phyloP scores from a whole-genome alignment of 2,797 vertebrate species.

The Silurus aristotelis region DNA sequence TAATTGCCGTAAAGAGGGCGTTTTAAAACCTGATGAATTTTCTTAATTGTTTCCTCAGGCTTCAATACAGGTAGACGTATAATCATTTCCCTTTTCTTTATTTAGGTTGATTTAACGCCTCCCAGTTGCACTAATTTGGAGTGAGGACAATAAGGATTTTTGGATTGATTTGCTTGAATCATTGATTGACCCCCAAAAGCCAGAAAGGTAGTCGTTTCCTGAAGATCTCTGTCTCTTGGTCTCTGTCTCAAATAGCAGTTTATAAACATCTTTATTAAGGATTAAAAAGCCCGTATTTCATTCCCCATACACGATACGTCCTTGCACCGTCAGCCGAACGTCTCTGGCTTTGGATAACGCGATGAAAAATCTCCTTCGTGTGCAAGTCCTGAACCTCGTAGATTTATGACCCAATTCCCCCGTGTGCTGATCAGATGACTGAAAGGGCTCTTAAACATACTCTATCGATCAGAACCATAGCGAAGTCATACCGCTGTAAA shows the following conservation, averaged over 20 bases:
- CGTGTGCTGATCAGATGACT: constrained; percentile 40
- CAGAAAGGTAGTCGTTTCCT: background rate
- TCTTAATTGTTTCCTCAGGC: constrained; percentile 40
- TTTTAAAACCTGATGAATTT: constrained; percentile 39
- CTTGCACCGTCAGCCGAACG: background rate
- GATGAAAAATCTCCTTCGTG: constrained; percentile 16
- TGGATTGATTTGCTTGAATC: constrained; percentile 13
- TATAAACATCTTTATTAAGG: too few species aligned
- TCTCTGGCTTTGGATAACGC: background rate
- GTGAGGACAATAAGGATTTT: constrained; percentile 19
- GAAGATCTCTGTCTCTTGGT: background rate
- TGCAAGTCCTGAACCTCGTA: constrained; percentile 7
- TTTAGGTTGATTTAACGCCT: background rate
- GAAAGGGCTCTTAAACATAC: constrained; percentile 52
- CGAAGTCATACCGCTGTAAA: constrained; percentile 43
- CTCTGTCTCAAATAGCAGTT: background rate
- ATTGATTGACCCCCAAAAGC: background rate
- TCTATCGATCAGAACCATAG: constrained; percentile 41
- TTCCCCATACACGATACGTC: background rate
- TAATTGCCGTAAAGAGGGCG: constrained; percentile 49
- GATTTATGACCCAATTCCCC: constrained; percentile 43
- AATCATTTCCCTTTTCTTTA: constrained; percentile 32
- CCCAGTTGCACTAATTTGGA: background rate
- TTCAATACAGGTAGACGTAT: constrained; percentile 17
- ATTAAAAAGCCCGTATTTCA: too few species aligned